Conservation (phyloP, 1,140 invertebrate genomes). For the Sinella curviseta region DNA sequence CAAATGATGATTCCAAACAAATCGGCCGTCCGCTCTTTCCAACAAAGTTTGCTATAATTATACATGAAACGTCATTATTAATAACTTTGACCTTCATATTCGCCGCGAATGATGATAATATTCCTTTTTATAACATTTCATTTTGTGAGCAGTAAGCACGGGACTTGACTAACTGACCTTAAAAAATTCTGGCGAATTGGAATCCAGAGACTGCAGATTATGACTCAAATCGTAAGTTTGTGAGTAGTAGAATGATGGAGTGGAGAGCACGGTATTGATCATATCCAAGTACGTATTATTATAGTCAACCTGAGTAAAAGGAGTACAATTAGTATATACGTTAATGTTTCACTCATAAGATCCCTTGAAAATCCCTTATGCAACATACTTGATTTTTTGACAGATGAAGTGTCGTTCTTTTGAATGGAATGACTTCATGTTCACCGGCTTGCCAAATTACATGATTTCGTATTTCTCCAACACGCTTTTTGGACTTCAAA, state of each 20-base stretch:
- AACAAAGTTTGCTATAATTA: constrained; percentile 58
- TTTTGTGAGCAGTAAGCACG: too few species aligned
- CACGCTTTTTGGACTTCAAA: constrained; percentile 78
- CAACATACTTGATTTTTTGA: constrained; percentile 71
- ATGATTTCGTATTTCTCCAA: constrained; percentile 83
- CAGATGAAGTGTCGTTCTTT: constrained; percentile 78
- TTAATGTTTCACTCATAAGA: neutral
- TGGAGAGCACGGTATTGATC: constrained; percentile 74
- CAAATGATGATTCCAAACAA: constrained; percentile 90
- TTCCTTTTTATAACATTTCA: neutral
- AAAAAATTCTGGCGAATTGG: constrained; percentile 81
- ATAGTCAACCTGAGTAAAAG: constrained; percentile 63
- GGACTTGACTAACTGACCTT: too few species aligned
- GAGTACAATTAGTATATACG: neutral
- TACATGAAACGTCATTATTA: too few species aligned
- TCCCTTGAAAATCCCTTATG: neutral
- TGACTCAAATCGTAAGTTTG: constrained; percentile 92
- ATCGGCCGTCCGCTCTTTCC: constrained; percentile 78
- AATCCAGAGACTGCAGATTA: constrained; percentile 83
- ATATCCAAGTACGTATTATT: constrained; percentile 79
- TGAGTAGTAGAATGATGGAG: constrained; percentile 87
- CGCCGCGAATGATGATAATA: neutral
- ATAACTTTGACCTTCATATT: neutral
- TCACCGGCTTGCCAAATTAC: constrained; percentile 81
- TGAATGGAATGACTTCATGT: constrained; percentile 84